Base-by-base conservation (phyloP, 2,888 invertebrate genomes). In the Sthenelais limicola region DNA sequence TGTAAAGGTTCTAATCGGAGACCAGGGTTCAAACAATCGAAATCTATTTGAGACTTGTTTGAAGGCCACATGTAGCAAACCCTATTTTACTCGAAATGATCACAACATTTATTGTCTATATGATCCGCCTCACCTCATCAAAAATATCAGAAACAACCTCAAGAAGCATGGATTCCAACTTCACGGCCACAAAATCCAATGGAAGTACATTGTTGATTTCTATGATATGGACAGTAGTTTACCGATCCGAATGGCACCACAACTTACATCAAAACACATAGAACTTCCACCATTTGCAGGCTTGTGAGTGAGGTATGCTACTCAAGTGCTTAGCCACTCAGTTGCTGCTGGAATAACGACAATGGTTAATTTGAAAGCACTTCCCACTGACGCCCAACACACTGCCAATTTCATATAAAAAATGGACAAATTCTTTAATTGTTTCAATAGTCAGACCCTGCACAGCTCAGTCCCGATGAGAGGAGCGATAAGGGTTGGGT, bases 21-120 rank as follows among this genome's bases (percentile, higher is more conserved):
- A 74, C 62, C 74, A 72, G 51, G 74, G 73, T 18, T 33, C 70
- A 12, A 73, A 75, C 38, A 73, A 73, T 30, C 18, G 62, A 35
- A 30, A 24, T 26, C 18, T 43, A 0, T 47, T 73, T 15, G 35
- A 70, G 5, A 71, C 32, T 47, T 21, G 0, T 33, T 47, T 73
- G 15, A 35, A 62, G 18, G 56, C 69, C 24, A 26, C 74, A 28
- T 21, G 26, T 0, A 43, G 72, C 1, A 26, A 35, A 30, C 74
- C 71, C 7, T 71, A 24, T 35, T 67, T 74, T n/a, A 21, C 54
- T 3, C 52, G n/a, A 15, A 32, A n/a, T 38, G 67, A 32, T 9
- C n/a, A 72, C 4, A 51, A 32, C 15, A 67, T 74, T n/a, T 66
- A 52, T 52, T 24, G 15, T 54, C 18, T 74, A 38, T 72, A 67